Conservation (phyloP, 2,113 vertebrate species). For the Pterocles orientalis region DNA sequence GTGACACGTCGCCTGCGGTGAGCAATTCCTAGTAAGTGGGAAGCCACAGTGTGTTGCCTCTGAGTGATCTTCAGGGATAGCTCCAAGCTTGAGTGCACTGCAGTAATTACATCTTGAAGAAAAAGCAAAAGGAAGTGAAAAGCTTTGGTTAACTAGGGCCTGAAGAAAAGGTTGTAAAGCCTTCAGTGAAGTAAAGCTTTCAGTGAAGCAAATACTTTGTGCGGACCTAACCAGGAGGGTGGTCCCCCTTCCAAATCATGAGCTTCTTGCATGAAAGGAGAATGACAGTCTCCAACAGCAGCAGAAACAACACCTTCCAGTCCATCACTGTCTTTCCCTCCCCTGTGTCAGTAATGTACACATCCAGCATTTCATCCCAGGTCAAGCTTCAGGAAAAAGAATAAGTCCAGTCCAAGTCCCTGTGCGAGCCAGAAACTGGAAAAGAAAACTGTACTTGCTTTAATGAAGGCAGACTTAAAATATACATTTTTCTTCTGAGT, state of each 20-base stretch:
- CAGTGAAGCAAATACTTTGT: background rate
- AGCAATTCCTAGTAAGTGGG: constrained; percentile 31
- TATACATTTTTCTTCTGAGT: background rate
- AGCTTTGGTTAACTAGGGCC: background rate
- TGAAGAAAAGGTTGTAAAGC: background rate
- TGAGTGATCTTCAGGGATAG: background rate
- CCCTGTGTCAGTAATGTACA: background rate
- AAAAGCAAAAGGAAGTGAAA: background rate
- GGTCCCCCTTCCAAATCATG: background rate
- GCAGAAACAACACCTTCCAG: background rate
- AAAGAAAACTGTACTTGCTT: background rate
- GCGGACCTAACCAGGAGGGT: background rate
- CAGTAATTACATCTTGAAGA: background rate
- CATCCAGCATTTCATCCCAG: background rate
- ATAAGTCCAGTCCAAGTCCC: background rate
- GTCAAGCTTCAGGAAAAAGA: background rate
- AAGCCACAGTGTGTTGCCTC: constrained; percentile 12
- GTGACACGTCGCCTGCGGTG: background rate
- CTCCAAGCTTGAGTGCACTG: background rate
- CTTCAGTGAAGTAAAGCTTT: background rate
- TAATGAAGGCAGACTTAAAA: background rate
- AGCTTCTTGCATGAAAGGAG: background rate
- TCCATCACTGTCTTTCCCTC: background rate
- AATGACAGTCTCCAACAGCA: background rate
- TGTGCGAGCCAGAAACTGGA: background rate